phyloP scores from a whole-genome alignment of 2,888 invertebrate genomes.

The Acrobasis consociella region DNA sequence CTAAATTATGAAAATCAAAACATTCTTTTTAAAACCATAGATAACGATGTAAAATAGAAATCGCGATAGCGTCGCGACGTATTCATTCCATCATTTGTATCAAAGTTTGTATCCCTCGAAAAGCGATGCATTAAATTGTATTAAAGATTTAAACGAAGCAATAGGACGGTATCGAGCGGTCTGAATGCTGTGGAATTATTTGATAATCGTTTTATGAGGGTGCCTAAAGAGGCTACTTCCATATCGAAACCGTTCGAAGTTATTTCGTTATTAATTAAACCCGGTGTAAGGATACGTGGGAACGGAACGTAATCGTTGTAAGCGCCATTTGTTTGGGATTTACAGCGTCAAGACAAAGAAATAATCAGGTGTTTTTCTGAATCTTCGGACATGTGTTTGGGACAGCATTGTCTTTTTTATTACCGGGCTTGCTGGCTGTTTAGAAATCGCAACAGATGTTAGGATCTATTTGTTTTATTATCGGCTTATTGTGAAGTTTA shows the following conservation, averaged over 20 bases:
- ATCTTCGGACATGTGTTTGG: constrained; percentile 57
- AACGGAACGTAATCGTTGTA: constrained; percentile 53
- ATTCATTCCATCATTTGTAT: constrained; percentile 34
- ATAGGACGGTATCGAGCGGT: constrained; percentile 60
- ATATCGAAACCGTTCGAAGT: constrained; percentile 62
- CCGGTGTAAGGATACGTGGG: constrained; percentile 72
- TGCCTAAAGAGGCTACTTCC: constrained; percentile 70
- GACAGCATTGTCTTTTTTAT: constrained; percentile 59
- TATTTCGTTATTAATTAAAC: constrained; percentile 76
- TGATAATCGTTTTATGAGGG: constrained; percentile 80
- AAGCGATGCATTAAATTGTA: constrained; percentile 71
- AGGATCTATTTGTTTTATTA: constrained; percentile 50
- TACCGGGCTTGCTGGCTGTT: constrained; percentile 50
- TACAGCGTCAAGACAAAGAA: constrained; percentile 59
- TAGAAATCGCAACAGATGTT: constrained; percentile 68
- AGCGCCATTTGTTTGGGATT: constrained; percentile 66
- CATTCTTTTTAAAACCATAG: constrained; percentile 35
- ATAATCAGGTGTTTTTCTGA: constrained; percentile 59
- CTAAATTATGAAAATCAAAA: constrained; percentile 46
- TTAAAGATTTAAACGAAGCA: constrained; percentile 60
- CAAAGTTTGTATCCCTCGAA: constrained; percentile 40
- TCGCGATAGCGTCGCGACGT: constrained; percentile 48
- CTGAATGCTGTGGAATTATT: constrained; percentile 66
- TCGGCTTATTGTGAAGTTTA: constrained; percentile 41
- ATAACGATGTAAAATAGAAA: constrained; percentile 45